Conservation (phyloP, 2,113 vertebrate species). For the Mixornis gularis region DNA sequence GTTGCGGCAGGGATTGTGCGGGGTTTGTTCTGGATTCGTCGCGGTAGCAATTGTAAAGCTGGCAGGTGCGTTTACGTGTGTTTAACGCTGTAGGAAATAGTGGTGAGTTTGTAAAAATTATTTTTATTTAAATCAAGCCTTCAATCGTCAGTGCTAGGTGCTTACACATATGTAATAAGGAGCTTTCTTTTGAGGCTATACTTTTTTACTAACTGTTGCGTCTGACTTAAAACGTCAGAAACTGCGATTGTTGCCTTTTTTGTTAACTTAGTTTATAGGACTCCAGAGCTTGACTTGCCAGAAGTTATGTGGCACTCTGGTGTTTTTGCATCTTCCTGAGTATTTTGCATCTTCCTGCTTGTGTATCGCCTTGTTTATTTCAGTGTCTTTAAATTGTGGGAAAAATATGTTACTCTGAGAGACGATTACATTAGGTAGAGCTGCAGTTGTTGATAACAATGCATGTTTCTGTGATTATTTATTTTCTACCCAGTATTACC, state of each 20-base stretch:
- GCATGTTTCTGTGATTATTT: not conserved
- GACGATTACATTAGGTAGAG: not conserved
- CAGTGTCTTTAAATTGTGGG: not conserved
- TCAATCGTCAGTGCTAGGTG: accelerated
- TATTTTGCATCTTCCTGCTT: not conserved
- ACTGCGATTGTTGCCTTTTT: not conserved
- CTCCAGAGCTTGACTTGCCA: not conserved
- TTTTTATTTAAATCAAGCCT: not conserved
- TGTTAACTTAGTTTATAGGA: constrained; percentile 11
- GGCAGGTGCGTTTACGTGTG: constrained; percentile 31
- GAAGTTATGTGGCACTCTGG: not conserved
- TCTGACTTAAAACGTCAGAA: constrained; percentile 6
- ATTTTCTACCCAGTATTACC: not conserved
- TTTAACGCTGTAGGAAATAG: constrained; percentile 41
- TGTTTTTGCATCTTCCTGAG: not conserved
- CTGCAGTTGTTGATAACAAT: not conserved
- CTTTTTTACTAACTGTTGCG: not conserved
- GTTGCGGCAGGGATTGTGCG: not conserved
- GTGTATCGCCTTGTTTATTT: not conserved
- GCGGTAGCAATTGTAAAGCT: not conserved
- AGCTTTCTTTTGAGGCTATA: not conserved
- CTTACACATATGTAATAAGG: not conserved
- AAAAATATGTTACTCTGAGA: accelerated
- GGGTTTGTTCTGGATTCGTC: not conserved
- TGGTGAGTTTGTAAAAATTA: not conserved